A percentile compares a stretch with the other conserved stretches of the same genome.
phyloP scores from a whole-genome alignment of 2,113 vertebrate genomes.

The Sporophila hypoxantha region DNA sequence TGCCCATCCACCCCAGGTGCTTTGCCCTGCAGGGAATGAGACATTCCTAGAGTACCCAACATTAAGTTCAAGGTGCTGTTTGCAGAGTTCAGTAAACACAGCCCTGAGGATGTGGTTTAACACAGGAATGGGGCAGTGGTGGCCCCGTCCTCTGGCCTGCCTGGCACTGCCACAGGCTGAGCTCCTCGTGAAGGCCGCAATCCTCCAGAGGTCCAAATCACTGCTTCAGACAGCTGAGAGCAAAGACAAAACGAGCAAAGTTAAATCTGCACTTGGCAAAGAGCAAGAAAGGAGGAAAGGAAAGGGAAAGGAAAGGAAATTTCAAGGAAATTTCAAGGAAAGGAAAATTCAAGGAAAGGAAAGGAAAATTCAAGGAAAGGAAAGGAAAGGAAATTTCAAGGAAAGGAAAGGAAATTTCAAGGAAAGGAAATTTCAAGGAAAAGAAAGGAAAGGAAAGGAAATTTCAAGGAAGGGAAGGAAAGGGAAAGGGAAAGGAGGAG shows the following conservation, averaged over 20 bases:
- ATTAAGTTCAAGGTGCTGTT: not conserved
- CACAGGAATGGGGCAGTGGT: not conserved
- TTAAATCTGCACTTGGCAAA: not conserved
- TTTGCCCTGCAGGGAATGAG: accelerated
- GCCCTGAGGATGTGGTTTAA: slow-evolving; percentile 21
- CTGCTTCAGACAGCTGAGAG: not conserved
- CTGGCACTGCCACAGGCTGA: not conserved
- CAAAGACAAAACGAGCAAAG: not conserved
- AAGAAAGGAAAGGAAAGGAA: too few species aligned
- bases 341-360: too few species aligned
- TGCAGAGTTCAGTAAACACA: not conserved
- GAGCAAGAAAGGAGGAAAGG: too few species aligned
- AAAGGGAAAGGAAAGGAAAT: too few species aligned
- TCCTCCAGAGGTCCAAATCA: not conserved
- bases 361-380: too few species aligned
- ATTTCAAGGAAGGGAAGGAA: too few species aligned
- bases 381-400: too few species aligned
- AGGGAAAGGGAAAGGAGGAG: too few species aligned
- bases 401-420: too few species aligned
- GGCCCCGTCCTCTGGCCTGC: not conserved
- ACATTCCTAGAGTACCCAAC: not conserved
- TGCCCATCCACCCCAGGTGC: not conserved
- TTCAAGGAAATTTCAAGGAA: too few species aligned
- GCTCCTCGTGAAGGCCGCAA: not conserved
- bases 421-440: accelerated